Evolutionary conservation across 2,797 vertebrate species (phyloP), one percentile per base, ranked within the genome.

Genomic region (Helarctos malayanus): DNA sequence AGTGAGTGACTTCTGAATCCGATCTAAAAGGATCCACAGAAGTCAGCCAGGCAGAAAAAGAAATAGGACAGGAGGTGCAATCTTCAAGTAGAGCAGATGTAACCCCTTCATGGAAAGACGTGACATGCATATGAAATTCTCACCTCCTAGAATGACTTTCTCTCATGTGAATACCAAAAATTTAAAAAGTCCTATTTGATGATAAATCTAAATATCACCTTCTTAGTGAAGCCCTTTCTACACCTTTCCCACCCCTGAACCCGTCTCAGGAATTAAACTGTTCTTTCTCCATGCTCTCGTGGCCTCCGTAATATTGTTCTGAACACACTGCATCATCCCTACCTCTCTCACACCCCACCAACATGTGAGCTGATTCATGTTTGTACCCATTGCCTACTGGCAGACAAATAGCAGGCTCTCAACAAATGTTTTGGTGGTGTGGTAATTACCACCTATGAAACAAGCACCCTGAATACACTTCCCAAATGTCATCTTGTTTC

Each of bases 31-130:
- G 19, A 68, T 4, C 57, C n/a, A 23, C 23, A 25, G 15, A 49
- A 12, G 32, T n/a, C 21, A 54, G 21, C 78, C 23, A n/a, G 3
- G 52, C 23, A 75, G 56, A 25, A 57, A 18, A 3, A 7, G 10
- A 29, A 3, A 21, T 3, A 19, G 12, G 29, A 45, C n/a, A 41
- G 76, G 35, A 54, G n/a, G 47, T 1, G 0, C 2, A 13, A 12
- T 11, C 61, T 11, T 41, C 76, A 81, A 68, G 59, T 18, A 69
- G 0, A 49, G 21, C 35, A 23, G 11, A 27, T 2, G 12, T 13
- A 45, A 49, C 10, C 54, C 41, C 71, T 56, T 79, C 38, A 12
- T 4, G 45, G 80, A 29, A 84, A 38, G 32, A 38, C 1, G 2
- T 27, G 32, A 38, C 3, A 35, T n/a, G 38, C 38, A 47, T 47